These are phyloP conservation scores for Cyclura pinguis DNA, from an alignment of 2,797 vertebrate species.

Conservation along the genomic window DNA sequence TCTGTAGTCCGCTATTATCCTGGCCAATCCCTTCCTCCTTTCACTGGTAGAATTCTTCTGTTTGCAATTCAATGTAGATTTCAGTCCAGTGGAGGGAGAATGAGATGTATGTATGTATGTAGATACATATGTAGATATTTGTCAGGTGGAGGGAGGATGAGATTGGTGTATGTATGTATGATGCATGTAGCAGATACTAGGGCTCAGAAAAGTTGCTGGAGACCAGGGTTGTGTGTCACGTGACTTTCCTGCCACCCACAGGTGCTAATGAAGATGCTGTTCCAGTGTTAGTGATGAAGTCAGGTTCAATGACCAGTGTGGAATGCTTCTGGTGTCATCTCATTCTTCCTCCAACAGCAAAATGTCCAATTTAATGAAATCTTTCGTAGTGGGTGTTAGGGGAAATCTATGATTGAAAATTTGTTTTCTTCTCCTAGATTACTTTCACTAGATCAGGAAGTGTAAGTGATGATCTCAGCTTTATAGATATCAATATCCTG, in stretches of 20 bases:
- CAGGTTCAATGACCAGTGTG: not conserved
- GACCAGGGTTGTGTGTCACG: not conserved
- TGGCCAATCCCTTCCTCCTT: not conserved
- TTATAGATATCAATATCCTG: not conserved
- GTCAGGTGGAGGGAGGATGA: no score
- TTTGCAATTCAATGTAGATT: not conserved
- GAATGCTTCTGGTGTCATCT: not conserved
- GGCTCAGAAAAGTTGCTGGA: no score
- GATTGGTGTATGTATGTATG: no score
- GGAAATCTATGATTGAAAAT: not conserved
- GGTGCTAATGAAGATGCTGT: not conserved
- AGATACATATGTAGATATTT: not conserved
- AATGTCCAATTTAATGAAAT: not conserved
- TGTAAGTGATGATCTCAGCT: not conserved
- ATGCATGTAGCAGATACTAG: no score
- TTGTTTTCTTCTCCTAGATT: not conserved
- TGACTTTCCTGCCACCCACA: not conserved
- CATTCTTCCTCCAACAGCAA: not conserved
- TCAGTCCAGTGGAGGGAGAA: no score
- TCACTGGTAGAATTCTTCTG: not conserved
- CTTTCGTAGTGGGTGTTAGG: not conserved
- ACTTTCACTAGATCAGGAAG: not conserved
- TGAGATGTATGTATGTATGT: no score
- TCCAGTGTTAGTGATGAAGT: not conserved
- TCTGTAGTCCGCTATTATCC: no score